Conservation (phyloP, 2,113 vertebrate species). For the Chionis minor region DNA sequence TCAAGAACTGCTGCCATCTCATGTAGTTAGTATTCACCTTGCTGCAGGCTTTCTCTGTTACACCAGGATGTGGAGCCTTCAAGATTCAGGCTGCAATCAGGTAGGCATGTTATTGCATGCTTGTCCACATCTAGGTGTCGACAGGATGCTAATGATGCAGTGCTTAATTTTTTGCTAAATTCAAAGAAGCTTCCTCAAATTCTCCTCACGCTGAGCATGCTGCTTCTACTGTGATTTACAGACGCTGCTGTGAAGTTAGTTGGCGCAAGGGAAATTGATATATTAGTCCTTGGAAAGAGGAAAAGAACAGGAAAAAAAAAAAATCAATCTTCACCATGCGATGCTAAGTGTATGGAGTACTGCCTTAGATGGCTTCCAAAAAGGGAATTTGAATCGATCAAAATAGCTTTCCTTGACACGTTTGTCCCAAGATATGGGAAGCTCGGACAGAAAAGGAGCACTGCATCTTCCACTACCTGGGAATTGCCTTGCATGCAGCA, state of each 20-base stretch:
- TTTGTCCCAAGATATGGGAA: neutral
- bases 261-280: neutral
- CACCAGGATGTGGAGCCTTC: neutral
- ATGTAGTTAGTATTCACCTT: neutral
- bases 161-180: neutral
- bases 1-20: neutral
- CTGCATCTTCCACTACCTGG: neutral
- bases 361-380: neutral
- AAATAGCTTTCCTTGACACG: neutral
- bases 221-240: neutral
- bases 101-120: neutral
- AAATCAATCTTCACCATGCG: fast-evolving
- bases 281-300: neutral
- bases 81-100: neutral
- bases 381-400: neutral
- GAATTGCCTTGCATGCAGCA: fast-evolving
- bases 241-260: neutral
- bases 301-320: neutral
- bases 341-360: neutral
- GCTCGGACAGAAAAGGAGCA: neutral
- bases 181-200: neutral
- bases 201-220: neutral
- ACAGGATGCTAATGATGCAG: fast-evolving
- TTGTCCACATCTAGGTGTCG: neutral
- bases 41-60: neutral